Evolutionary conservation across 2,888 invertebrate genomes (phyloP), one percentile per base, ranked within the genome.

Genomic region (Pyrrhosoma nymphula): DNA sequence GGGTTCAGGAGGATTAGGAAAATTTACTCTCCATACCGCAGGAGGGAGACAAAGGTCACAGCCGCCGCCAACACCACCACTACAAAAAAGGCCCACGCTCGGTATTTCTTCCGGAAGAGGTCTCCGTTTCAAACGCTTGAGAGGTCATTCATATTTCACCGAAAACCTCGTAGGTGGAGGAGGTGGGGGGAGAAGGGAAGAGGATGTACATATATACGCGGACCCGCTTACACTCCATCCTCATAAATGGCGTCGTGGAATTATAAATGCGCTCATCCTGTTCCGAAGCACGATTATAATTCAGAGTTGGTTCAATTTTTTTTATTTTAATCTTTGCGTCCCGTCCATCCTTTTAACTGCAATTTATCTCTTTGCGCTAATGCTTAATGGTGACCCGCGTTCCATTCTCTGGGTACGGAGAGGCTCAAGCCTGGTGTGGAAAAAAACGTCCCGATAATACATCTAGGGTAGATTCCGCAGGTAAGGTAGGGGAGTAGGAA

Each of bases 81-180:
- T 4, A 47, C 2, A 47, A 2, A 47, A 47, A 8, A 8, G 47
- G 47, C 20, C 60, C 3, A 60, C 35, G 16, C 35, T 69, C 10
- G 82, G 30, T 35, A 82, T 8, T 82, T 35, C n/a, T 35, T 82
- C 82, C 82, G 82, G 82, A 2, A 16, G 35, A 26, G 14, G 82
- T 16, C 56, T 75, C 30, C 30, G 82, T 82, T 82, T 35, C 14
- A 82, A 82, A 82, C 82, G 82, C 69, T 60, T 69, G 82, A 82
- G 82, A 82, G 82, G 82, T 16, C 82, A 82, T 82, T 30, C 82
- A 82, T 82, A 82, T 82, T 82, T 82, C 82, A 82, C 82, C 82
- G 18, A 82, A 82, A 82, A 16, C 82, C 82, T 16, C 35, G 30
- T 1, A 35, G 82, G 26, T n/a, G n/a, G 69, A 47, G 47, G n/a